phyloP scores from a whole-genome alignment of 2,888 invertebrate genomes.

The Sympetrum striolatum region DNA sequence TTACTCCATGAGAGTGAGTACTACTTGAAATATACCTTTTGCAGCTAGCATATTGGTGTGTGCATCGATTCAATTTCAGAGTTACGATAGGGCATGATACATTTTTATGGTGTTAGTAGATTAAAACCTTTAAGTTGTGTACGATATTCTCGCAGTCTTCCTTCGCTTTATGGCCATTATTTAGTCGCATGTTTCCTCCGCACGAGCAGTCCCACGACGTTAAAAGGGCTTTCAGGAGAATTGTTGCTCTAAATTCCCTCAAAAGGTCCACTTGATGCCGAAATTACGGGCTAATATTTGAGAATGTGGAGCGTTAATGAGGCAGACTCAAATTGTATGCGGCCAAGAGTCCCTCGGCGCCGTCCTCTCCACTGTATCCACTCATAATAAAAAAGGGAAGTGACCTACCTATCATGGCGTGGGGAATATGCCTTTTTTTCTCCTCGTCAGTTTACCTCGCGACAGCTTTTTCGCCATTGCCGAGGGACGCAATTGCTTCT shows the following conservation, averaged over 20 bases:
- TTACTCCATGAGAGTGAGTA: too few species aligned
- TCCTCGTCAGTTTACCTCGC: not conserved
- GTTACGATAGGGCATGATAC: too few species aligned
- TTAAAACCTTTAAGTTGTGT: too few species aligned
- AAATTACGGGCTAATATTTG: constrained; percentile 34
- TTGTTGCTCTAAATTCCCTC: constrained; percentile 17
- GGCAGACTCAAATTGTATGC: constrained; percentile 15
- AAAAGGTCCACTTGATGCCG: constrained; percentile 26
- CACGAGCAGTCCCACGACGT: too few species aligned
- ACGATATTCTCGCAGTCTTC: too few species aligned
- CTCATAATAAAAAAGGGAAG: not conserved
- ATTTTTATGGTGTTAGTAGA: too few species aligned
- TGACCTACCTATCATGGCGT: not conserved
- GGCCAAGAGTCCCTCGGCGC: not conserved
- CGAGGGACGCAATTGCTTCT: not conserved
- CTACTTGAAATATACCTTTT: too few species aligned
- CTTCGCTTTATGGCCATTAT: too few species aligned
- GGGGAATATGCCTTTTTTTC: not conserved
- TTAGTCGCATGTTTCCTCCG: too few species aligned
- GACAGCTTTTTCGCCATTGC: not conserved
- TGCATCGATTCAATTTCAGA: not conserved
- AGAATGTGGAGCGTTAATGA: constrained; percentile 11
- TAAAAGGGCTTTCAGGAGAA: not conserved
- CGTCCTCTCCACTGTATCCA: not conserved
- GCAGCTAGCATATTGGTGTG: not conserved